These are phyloP conservation scores for Atta cephalotes DNA, from an alignment of 1,140 invertebrate species.

Conservation along the genomic window DNA sequence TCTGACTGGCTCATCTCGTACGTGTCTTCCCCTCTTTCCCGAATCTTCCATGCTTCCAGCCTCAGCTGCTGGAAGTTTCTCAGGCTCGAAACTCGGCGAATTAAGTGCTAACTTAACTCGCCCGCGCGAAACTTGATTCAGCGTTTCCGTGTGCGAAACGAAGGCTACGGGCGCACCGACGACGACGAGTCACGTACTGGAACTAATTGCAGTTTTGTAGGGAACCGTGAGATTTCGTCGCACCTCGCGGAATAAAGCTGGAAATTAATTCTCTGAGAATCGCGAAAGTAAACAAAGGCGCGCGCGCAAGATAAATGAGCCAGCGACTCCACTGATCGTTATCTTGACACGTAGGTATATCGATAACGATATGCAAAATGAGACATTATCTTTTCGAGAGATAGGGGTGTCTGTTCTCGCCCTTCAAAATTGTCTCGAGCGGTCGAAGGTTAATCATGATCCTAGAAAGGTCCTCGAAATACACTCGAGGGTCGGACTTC, in stretches of 20 bases:
- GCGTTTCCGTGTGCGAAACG: slow-evolving; percentile 62
- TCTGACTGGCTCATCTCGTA: slow-evolving; percentile 56
- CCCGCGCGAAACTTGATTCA: slow-evolving; percentile 61
- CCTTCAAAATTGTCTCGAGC: slow-evolving; percentile 12
- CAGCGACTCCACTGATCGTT: slow-evolving; percentile 37
- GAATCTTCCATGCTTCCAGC: slow-evolving; percentile 46
- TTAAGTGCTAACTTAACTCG: slow-evolving; percentile 73
- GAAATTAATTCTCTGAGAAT: slow-evolving; percentile 56
- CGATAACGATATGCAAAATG: slow-evolving; percentile 28
- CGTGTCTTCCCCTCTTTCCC: slow-evolving; percentile 58
- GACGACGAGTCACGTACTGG: slow-evolving; percentile 73
- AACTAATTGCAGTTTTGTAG: slow-evolving; percentile 77
- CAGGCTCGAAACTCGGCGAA: slow-evolving; percentile 71
- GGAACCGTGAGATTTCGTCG: slow-evolving; percentile 43
- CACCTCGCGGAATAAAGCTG: slow-evolving; percentile 40
- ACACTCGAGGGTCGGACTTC: slow-evolving; percentile 14
- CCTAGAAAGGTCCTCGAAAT: slow-evolving; percentile 1
- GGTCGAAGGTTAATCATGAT: slow-evolving; percentile 43
- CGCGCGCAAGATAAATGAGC: slow-evolving; percentile 32
- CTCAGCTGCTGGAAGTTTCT: slow-evolving; percentile 66
- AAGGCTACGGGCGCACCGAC: slow-evolving; percentile 57
- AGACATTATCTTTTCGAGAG: slow-evolving; percentile 7
- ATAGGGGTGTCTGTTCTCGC: neutral
- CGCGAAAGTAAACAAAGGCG: slow-evolving; percentile 46
- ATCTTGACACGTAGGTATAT: neutral